Base-by-base conservation (phyloP, 2,797 vertebrate species). In the Leuciscus waleckii region DNA sequence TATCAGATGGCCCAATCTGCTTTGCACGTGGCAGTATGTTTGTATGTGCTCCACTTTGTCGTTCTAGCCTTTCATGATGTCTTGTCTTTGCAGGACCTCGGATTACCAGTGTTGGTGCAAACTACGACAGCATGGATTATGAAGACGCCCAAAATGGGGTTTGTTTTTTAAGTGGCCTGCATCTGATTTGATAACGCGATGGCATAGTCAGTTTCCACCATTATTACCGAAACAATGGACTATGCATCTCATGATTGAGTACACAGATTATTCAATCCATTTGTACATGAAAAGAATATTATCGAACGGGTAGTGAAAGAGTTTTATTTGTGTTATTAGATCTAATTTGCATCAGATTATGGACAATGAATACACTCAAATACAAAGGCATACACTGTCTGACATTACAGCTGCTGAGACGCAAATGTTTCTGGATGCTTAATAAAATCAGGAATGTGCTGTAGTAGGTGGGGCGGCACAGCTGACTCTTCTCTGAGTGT, bases 361-460 rank as follows among this genome's bases (percentile, higher is more conserved):
- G 2, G n/a, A 70, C 32, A 69, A 84, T 86, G 82, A 83, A 85
- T 79, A 63, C 51, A 56, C 63, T 79, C 63, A 82, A 61, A 81
- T 68, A 68, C 75, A 54, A 82, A 73, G 41, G 37, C 82, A 71
- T 67, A 69, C 74, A 61, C 79, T 51, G 68, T 74, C 67, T 61
- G 23, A 32, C 29, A 5, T 65, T 92, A 94, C 94, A 90, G 92
- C 91, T 94, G 93, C 93, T 89, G 90, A 91, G 93, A 92, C 92
- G 92, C 92, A 93, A 92, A 94, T 93, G 92, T 92, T 93, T 94
- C 92, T 93, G 93, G 93, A 93, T 93, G 93, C 92, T 93, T 94
- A 90, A 91, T 94, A 92, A 91, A 91, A 85, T 86, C 84, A 88
- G 94, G 94, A 95, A 95, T 95, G 93, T 91, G 91, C 91, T 81